Percentiles rank a stretch among this genome's conserved stretches.
These are phyloP conservation scores for Tanaodytes sp. DNA, from an alignment of 2,888 invertebrate genomes.

Conservation along the genomic window DNA sequence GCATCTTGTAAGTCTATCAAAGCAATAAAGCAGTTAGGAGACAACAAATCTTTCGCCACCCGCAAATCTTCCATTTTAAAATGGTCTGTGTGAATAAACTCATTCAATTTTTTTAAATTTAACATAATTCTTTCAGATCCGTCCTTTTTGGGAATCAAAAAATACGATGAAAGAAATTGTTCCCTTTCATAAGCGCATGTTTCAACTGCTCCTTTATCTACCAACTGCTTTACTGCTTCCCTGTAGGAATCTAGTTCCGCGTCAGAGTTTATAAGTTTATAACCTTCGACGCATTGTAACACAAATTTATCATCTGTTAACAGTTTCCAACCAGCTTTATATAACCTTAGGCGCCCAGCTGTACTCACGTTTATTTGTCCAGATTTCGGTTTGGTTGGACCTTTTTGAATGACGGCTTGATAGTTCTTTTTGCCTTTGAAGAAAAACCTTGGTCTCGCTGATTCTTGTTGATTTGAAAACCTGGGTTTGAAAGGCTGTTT, in stretches of 20 bases:
- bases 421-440: conserved; percentile 3
- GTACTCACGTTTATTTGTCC: conserved; percentile 15
- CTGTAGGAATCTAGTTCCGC: neutral
- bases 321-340: neutral
- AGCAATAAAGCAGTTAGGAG: neutral
- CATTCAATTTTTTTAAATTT: neutral
- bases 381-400: neutral
- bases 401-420: too few species aligned
- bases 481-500: neutral
- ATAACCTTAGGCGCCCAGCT: neutral
- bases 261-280: neutral
- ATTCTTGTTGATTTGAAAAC: neutral
- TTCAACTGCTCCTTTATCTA: conserved; percentile 3
- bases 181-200: neutral
- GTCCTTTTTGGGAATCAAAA: neutral
- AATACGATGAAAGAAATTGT: neutral
- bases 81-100: neutral
- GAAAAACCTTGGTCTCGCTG: neutral
- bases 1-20: neutral
- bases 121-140: neutral
- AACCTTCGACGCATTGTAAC: neutral
- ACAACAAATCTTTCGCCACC: neutral
- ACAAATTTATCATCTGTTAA: conserved; percentile 13
- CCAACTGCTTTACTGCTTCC: neutral
- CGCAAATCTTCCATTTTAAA: conserved; percentile 8